These are phyloP conservation scores for Apodemus speciosus DNA, from an alignment of 2,113 vertebrate species.

Conservation along the genomic window DNA sequence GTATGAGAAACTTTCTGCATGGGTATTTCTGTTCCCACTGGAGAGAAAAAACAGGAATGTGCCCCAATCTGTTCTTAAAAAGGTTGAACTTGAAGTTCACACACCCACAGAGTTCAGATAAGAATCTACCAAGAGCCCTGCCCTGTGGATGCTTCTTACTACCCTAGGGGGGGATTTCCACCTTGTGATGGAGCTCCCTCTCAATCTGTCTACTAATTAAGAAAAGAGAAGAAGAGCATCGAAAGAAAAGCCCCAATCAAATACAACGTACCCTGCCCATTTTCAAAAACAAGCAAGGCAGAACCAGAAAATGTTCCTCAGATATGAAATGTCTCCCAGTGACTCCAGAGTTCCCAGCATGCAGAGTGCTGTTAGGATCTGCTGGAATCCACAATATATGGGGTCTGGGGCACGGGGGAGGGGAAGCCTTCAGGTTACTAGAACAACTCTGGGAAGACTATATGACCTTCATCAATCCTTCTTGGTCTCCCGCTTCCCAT, in stretches of 20 bases:
- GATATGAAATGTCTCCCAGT: background rate
- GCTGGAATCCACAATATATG: too few species aligned
- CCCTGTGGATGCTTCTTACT: background rate
- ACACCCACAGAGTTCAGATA: conserved; percentile 27
- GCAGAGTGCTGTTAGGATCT: too few species aligned
- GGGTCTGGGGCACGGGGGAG: too few species aligned
- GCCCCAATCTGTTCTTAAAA: background rate
- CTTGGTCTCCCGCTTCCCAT: background rate
- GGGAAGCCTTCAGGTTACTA: background rate
- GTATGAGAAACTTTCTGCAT: conserved; percentile 69
- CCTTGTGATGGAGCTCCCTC: background rate
- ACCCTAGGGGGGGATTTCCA: background rate
- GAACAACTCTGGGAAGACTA: background rate
- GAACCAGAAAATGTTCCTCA: background rate
- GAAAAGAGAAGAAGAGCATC: background rate
- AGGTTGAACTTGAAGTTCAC: conserved; percentile 38
- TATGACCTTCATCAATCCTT: background rate
- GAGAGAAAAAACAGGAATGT: conserved; percentile 59
- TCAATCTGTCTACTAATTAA: background rate
- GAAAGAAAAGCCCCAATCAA: background rate
- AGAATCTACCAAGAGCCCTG: background rate
- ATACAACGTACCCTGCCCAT: background rate
- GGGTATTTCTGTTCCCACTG: conserved; percentile 62
- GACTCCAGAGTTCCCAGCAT: background rate
- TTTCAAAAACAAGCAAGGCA: background rate